phyloP scores from a whole-genome alignment of 2,888 invertebrate species.

The Torymus texanus region DNA sequence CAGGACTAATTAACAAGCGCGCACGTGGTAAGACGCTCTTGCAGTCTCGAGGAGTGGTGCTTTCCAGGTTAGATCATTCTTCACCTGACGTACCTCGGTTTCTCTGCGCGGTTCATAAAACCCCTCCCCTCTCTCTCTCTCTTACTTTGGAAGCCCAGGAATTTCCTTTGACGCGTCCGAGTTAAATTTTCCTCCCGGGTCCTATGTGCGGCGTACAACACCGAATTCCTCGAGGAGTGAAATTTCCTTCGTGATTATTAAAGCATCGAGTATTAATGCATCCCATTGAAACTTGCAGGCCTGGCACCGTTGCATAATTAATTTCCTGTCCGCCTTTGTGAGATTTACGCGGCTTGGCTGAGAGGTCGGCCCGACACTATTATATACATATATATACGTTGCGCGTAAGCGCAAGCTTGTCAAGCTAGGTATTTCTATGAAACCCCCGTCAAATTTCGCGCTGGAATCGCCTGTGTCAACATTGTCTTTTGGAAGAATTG shows the following conservation, averaged over 20 bases:
- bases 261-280: constrained; percentile 57
- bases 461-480: no score
- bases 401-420: no score
- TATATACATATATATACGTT: no score
- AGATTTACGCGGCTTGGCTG: constrained; percentile 36
- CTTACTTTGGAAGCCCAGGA: constrained; percentile 17
- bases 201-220: constrained; percentile 15
- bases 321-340: constrained; percentile 47
- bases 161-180: constrained; percentile 51
- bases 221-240: constrained; percentile 44
- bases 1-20: constrained; percentile 42
- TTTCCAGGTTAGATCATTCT: constrained; percentile 52
- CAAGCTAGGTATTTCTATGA: no score
- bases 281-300: constrained; percentile 53
- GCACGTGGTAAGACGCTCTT: no score
- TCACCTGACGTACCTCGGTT: constrained; percentile 43
- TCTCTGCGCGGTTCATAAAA: constrained; percentile 26
- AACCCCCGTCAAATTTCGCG: no score
- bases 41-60: constrained; percentile 28
- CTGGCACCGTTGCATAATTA: constrained; percentile 49
- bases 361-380: no score
- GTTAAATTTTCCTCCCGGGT: constrained; percentile 36
- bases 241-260: constrained; percentile 55
- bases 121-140: neutral
- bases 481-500: no score